Evolutionary conservation across 2,113 vertebrate genomes (phyloP).

Genomic region (Copsychus sechellarum): DNA sequence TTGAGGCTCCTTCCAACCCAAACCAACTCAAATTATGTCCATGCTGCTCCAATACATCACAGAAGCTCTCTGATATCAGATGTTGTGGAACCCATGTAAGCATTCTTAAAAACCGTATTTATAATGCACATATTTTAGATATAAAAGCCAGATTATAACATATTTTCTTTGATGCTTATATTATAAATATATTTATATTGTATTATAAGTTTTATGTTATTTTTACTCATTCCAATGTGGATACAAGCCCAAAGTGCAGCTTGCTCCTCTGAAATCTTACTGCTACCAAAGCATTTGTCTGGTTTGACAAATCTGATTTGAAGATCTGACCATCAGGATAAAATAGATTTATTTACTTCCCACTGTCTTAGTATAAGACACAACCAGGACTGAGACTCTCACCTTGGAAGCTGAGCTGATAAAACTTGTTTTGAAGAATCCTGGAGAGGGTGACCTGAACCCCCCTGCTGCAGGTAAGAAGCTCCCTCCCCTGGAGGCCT

Average conservation of each 20-base stretch:
- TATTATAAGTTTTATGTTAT: background rate
- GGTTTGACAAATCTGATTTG: background rate
- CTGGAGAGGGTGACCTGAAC: constrained; percentile 93
- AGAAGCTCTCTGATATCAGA: background rate
- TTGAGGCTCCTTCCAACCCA: background rate
- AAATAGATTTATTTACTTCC: background rate
- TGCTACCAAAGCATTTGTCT: background rate
- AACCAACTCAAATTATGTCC: background rate
- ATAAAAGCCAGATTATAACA: background rate
- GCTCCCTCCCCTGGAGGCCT: constrained; percentile 71
- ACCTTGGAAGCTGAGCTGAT: constrained; percentile 94
- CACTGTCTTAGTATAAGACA: background rate
- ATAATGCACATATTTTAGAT: background rate
- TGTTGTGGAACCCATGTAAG: background rate
- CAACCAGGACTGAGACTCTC: background rate
- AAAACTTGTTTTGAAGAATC: constrained; percentile 88
- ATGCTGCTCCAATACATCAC: background rate
- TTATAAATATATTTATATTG: too few relatives aligned
- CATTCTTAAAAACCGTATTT: background rate
- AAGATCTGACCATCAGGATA: background rate
- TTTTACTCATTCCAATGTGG: background rate
- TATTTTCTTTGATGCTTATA: background rate
- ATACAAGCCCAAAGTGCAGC: background rate
- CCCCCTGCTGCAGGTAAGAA: constrained; percentile 55
- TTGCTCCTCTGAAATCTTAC: background rate